These are phyloP conservation scores for Danio jaintianensis DNA, from an alignment of 2,797 vertebrate genomes.

Conservation along the genomic window DNA sequence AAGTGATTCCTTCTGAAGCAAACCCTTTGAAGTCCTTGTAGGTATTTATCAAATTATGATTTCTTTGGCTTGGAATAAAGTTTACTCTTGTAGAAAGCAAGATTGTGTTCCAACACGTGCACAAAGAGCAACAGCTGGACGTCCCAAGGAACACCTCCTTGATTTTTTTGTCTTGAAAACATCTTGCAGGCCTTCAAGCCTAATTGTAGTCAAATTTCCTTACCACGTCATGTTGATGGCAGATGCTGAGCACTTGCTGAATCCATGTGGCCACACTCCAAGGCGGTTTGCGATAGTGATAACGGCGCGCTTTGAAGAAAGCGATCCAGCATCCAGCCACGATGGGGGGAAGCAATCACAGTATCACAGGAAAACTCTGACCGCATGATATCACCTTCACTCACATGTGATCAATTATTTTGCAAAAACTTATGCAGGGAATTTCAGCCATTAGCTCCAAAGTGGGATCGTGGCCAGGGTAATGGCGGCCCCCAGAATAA, in stretches of 20 bases:
- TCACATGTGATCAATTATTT: constrained; percentile 86
- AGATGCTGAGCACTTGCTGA: constrained; percentile 21
- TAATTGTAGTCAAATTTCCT: constrained; percentile 63
- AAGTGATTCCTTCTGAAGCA: constrained; percentile 12
- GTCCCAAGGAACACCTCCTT: constrained; percentile 25
- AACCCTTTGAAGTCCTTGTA: constrained; percentile 23
- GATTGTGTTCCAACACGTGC: constrained; percentile 24
- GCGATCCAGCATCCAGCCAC: constrained; percentile 58
- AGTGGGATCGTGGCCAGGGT: constrained; percentile 78
- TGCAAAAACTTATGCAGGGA: constrained; percentile 63
- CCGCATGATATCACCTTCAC: constrained; percentile 79
- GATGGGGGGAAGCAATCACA: constrained; percentile 77
- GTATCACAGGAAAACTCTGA: constrained; percentile 76
- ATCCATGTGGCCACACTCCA: constrained; percentile 64
- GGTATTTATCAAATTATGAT: constrained; percentile 45
- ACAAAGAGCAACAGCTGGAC: constrained; percentile 21
- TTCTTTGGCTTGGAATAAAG: constrained; percentile 34
- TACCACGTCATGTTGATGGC: constrained; percentile 55
- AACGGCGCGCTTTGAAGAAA: constrained; percentile 67
- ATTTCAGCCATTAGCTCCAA: constrained; percentile 82
- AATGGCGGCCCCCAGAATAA: constrained; percentile 83
- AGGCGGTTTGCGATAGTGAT: constrained; percentile 59
- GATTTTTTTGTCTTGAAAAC: constrained; percentile 41
- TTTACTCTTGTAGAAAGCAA: constrained; percentile 29
- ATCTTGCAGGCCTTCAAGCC: constrained; percentile 33